A percentile compares a stretch with the other conserved stretches of the same genome.
Conservation (phyloP, 2,113 vertebrate species). For the Hirundichthys speculiger region DNA sequence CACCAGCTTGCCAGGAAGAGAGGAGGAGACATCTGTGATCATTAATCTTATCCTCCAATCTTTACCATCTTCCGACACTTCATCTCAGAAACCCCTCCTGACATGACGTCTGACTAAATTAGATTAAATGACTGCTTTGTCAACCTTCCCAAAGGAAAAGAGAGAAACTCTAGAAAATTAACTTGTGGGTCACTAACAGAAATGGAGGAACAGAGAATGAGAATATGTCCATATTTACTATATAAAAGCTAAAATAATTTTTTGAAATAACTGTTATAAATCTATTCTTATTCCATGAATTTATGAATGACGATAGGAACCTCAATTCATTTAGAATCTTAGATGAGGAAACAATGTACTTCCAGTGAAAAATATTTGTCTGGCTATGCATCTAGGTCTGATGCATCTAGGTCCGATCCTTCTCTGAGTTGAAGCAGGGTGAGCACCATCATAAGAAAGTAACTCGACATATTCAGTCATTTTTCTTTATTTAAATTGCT, state of each 20-base stretch:
- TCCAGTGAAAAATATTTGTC: no score
- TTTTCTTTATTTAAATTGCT: no score
- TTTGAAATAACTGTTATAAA: slow-evolving; percentile 12
- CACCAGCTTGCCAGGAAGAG: slow-evolving; percentile 19
- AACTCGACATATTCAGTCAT: no score
- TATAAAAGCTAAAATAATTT: slow-evolving; percentile 29
- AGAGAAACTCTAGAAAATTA: slow-evolving; percentile 35
- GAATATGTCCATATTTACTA: slow-evolving; percentile 16
- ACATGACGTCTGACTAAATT: slow-evolving; percentile 58
- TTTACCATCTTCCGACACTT: slow-evolving; percentile 54
- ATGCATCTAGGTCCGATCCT: no score
- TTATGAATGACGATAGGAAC: slow-evolving; percentile 1
- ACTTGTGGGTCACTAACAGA: slow-evolving; percentile 36
- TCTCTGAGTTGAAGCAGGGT: no score
- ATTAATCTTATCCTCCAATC: slow-evolving; percentile 55
- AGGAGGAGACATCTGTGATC: slow-evolving; percentile 19
- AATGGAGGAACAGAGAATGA: slow-evolving; percentile 32
- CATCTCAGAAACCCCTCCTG: slow-evolving; percentile 50
- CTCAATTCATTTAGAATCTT: no score
- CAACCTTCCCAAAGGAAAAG: slow-evolving; percentile 40
- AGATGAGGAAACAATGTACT: no score
- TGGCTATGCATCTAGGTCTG: no score
- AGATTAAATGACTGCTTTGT: slow-evolving; percentile 60
- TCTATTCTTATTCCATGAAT: slow-evolving; percentile 4
- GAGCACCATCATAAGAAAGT: no score